These are phyloP conservation scores for Lota lota DNA, from an alignment of 2,113 vertebrate genomes.

Conservation along the genomic window DNA sequence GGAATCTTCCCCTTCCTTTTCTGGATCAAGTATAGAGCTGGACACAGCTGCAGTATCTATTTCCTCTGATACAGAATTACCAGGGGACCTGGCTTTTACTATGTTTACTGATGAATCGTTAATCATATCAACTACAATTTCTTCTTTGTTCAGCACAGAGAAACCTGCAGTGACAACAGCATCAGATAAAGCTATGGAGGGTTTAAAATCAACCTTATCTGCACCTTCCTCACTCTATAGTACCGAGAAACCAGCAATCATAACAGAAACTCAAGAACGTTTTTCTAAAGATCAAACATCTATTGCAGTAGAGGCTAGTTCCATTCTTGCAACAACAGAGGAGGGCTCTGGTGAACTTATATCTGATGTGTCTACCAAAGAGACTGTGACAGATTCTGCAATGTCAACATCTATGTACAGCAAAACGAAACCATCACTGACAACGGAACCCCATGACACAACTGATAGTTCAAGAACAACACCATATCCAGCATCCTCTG, in stretches of 20 bases:
- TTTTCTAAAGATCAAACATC: not conserved
- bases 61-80: too few relatives aligned
- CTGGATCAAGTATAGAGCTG: too few relatives aligned
- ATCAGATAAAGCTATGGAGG: not conserved
- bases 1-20: too few relatives aligned
- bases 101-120: too few relatives aligned
- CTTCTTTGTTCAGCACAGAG: not conserved
- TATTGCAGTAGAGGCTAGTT: not conserved
- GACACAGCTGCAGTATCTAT: too few relatives aligned
- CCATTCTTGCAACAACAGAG: conserved; percentile 1
- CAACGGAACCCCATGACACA: not conserved
- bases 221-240: conserved; percentile 3
- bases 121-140: not conserved
- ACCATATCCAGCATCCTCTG: not conserved
- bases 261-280: not conserved
- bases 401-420: not conserved
- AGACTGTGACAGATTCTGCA: conserved; percentile 7
- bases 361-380: conserved; percentile 19
- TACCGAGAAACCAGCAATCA: conserved; percentile 3
- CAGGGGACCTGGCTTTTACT: too few relatives aligned
- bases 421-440: not conserved
- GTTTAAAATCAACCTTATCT: not conserved
- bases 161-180: not conserved
- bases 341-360: conserved; percentile 24
- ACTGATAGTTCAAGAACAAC: not conserved